Percentiles rank a stretch among this genome's conserved stretches.
Conservation (phyloP, 2,113 vertebrate species). For the Lophochroa leadbeateri region DNA sequence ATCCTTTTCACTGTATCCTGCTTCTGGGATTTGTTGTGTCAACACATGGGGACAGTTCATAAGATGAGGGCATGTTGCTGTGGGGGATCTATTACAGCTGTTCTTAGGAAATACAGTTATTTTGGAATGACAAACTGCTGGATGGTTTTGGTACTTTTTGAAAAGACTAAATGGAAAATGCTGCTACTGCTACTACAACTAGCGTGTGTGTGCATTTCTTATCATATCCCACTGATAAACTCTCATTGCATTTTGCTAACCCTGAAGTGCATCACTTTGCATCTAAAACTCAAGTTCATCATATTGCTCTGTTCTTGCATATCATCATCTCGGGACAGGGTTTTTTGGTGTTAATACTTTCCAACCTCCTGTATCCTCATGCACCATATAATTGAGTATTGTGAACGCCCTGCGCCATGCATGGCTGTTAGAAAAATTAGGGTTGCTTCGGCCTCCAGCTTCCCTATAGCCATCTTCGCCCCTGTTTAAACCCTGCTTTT, state of each 20-base stretch:
- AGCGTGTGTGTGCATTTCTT: too few relatives aligned
- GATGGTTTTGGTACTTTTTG: background rate
- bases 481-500: background rate
- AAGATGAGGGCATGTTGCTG: rapidly evolving
- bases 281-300: background rate
- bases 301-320: background rate
- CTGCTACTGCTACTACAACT: background rate
- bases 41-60: background rate
- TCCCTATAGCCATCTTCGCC: background rate
- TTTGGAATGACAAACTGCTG: background rate
- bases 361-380: too few relatives aligned
- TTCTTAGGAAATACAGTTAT: background rate
- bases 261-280: background rate
- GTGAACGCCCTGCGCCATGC: too few relatives aligned
- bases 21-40: background rate
- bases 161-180: background rate
- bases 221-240: background rate
- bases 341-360: background rate
- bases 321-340: rapidly evolving
- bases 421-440: background rate
- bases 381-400: background rate
- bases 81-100: background rate
- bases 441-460: background rate
- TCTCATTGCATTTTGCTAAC: background rate
- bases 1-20: background rate